Conservation (phyloP, 2,888 invertebrate species). For the Tetragnatha montana region DNA sequence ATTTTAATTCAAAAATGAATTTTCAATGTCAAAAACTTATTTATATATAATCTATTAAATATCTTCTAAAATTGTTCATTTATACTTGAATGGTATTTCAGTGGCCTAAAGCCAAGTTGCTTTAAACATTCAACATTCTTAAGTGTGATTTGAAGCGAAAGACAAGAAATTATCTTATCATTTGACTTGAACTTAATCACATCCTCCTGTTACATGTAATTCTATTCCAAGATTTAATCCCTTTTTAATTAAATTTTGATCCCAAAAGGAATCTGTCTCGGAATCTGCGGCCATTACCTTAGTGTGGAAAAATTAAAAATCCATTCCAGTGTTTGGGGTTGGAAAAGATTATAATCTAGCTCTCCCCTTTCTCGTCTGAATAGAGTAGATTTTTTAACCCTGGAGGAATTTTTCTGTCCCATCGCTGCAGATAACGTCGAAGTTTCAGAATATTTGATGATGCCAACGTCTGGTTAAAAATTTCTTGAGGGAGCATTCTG, state of each 20-base stretch:
- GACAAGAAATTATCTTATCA: slow-evolving; percentile 4
- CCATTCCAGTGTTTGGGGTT: neutral
- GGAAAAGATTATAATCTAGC: slow-evolving; percentile 22
- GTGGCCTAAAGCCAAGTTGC: no score
- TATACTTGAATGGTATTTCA: no score
- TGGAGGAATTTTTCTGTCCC: neutral
- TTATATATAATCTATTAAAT: no score
- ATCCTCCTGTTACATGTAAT: neutral
- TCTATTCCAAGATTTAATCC: slow-evolving; percentile 17
- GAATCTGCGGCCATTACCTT: neutral
- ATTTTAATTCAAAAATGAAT: no score
- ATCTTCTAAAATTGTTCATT: no score
- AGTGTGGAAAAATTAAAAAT: neutral
- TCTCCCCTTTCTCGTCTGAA: slow-evolving; percentile 15
- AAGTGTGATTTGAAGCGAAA: neutral
- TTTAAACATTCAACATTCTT: no score
- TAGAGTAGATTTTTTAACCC: neutral
- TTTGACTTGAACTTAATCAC: slow-evolving; percentile 5
- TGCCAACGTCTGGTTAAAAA: neutral
- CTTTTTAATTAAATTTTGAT: slow-evolving; percentile 44
- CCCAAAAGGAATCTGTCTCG: neutral
- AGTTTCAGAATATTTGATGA: neutral
- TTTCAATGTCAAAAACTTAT: no score
- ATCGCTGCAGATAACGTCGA: neutral
- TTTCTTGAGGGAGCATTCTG: neutral